These are phyloP conservation scores for Dendrophyllia cribrosa DNA, from an alignment of 64 coral and sea anemone species.

Conservation along the genomic window DNA sequence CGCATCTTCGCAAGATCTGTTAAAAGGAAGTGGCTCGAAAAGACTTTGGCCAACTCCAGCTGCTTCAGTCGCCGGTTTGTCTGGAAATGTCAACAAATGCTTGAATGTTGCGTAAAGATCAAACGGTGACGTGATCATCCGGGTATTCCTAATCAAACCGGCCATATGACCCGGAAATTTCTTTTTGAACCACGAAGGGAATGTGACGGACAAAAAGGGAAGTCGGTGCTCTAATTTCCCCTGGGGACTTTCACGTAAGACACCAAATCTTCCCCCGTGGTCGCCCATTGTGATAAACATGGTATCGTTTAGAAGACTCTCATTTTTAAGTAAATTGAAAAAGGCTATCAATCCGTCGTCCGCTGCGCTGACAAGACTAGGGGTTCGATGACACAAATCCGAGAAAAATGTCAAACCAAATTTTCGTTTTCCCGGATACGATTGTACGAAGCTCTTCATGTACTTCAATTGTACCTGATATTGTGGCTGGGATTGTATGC, in stretches of 20 bases:
- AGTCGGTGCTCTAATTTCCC: slow-evolving; percentile 72
- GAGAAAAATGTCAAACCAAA: slow-evolving; percentile 67
- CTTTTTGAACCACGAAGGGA: slow-evolving; percentile 67
- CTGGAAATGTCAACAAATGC: slow-evolving; percentile 49
- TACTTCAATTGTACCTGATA: slow-evolving; percentile 54
- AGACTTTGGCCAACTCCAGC: slow-evolving; percentile 10
- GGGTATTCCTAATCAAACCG: slow-evolving; percentile 25
- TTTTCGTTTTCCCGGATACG: slow-evolving; percentile 56
- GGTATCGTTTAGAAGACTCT: slow-evolving; percentile 66
- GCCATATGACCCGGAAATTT: slow-evolving; percentile 24
- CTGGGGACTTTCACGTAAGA: slow-evolving; percentile 64
- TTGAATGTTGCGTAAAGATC: slow-evolving; percentile 61
- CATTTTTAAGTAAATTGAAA: slow-evolving; percentile 32
- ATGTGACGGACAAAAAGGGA: slow-evolving; percentile 60
- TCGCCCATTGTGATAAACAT: slow-evolving; percentile 83
- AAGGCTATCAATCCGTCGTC: slow-evolving; percentile 52
- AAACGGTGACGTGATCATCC: slow-evolving; percentile 62
- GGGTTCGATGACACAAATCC: slow-evolving; percentile 51
- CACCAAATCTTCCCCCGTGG: slow-evolving; percentile 57
- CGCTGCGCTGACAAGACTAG: slow-evolving; percentile 37
- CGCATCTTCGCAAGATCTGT: slow-evolving; percentile 58
- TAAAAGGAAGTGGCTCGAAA: slow-evolving; percentile 47
- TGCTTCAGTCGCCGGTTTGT: not conserved
- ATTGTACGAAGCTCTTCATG: slow-evolving; percentile 72
- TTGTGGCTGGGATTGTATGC: slow-evolving; percentile 43